phyloP scores from a whole-genome alignment of 2,888 invertebrate genomes.

The Agelastica alni region DNA sequence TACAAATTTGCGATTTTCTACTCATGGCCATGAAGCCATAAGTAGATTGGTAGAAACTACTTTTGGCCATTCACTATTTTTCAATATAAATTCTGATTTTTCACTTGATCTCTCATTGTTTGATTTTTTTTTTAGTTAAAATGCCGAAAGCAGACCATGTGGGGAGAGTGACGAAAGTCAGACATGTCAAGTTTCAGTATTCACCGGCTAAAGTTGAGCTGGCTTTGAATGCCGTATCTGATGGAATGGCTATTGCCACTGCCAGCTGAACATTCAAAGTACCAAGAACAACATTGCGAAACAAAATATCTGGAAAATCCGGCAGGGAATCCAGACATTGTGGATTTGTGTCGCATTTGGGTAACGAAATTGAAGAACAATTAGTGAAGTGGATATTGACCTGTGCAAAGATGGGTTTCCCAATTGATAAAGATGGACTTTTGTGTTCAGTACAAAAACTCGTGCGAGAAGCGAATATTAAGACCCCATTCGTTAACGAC shows the following conservation, averaged over 20 bases:
- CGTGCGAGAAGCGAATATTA: constrained; percentile 22
- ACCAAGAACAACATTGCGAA: no score
- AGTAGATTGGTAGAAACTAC: constrained; percentile 4
- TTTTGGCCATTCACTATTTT: constrained; percentile 5
- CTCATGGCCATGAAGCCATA: constrained; percentile 8
- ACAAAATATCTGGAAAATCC: no score
- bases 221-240: constrained; percentile 14
- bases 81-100: no score
- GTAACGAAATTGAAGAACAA: constrained; percentile 15
- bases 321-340: constrained; percentile 8
- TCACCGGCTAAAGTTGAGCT: constrained; percentile 12
- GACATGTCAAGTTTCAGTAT: constrained; percentile 6
- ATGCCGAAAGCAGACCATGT: not conserved
- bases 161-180: not conserved
- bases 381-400: constrained; percentile 22
- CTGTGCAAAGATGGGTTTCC: constrained; percentile 24
- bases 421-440: constrained; percentile 25
- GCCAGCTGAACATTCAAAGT: constrained; percentile 14
- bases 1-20: constrained; percentile 6
- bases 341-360: no score
- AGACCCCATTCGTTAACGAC: constrained; percentile 24
- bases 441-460: constrained; percentile 25
- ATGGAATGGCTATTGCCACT: constrained; percentile 12
- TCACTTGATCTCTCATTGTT: constrained; percentile 8
- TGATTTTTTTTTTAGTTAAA: not conserved